Evolutionary conservation across 2,888 invertebrate genomes (phyloP), one percentile per base, ranked within the genome.

Genomic region (Eretmocerus hayati): DNA sequence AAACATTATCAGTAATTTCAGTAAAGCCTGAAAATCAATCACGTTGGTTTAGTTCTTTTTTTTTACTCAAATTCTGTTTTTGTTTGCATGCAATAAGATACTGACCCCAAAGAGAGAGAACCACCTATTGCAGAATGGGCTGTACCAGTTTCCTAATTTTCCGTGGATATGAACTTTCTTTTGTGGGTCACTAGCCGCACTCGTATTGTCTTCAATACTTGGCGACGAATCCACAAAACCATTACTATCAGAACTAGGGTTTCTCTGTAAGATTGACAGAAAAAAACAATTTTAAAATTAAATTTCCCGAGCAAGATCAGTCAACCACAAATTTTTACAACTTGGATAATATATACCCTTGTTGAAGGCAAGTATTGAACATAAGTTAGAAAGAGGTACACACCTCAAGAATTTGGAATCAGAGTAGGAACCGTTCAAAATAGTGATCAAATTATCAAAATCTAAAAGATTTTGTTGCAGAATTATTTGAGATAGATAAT

Each of bases 71-170:
- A 13, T 30, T 9, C 13, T 30, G 8, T 36, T 35, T 19, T 38
- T 20, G 15, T n/a, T 8, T 18, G 43, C 45, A 31, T 36, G n/a
- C 31, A 20, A 15, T 36, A 18, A 16, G 32, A 52, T 53, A 76
- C 83, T 79, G 75, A 94, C 94, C 62, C 94, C 95, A 59, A 86
- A 73, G 4, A 96, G 74, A 2, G 95, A 92, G 39, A 95, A 81
- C 93, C 95, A 96, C 62, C 95, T 78, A 69, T 95, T 96, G 72
- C 93, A 94, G 58, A 93, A 82, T 59, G 84, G 81, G 1, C 93
- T 92, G 72, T 95, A 96, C 93, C 94, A 95, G 66, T 92, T 92
- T 62, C 89, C 85, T 59, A 90, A 85, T 76, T 94, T 93, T 8
- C 87, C 87, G 69, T 89, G 88, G 56, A 91, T 87, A 59, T 83